Evolutionary conservation across 2,888 invertebrate genomes (phyloP).

Genomic region (Saturnia pavonia): DNA sequence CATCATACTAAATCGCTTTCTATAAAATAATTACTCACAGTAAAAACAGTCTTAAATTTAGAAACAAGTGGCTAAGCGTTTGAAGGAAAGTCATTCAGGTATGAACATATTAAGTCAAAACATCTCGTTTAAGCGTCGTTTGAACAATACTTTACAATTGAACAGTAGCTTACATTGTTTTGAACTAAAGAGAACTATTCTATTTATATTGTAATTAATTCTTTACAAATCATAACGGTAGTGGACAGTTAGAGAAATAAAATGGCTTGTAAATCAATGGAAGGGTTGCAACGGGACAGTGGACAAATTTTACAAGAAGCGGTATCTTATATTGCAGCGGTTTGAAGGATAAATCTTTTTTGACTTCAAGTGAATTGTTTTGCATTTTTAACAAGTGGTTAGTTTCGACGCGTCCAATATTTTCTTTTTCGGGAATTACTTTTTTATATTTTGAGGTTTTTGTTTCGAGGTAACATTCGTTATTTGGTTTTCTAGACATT

Average conservation of each 20-base stretch:
- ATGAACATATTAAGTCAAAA: conserved; percentile 14
- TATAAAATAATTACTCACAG: neutral
- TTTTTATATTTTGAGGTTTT: neutral
- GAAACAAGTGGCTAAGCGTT: conserved; percentile 14
- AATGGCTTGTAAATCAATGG: conserved; percentile 46
- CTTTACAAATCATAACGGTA: conserved; percentile 44
- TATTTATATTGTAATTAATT: conserved; percentile 56
- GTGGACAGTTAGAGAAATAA: conserved; percentile 35
- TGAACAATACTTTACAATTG: conserved; percentile 28
- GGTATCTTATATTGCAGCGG: conserved; percentile 27
- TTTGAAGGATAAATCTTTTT: conserved; percentile 23
- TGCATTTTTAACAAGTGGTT: neutral
- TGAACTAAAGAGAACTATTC: conserved; percentile 34
- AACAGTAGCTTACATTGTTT: conserved; percentile 34
- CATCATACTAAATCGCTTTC: neutral
- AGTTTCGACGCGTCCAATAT: neutral
- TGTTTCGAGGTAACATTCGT: neutral
- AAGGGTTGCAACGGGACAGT: conserved; percentile 55
- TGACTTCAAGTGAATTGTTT: conserved; percentile 20
- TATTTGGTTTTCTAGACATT: too few relatives aligned
- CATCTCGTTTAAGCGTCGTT: conserved; percentile 15
- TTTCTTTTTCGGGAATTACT: neutral
- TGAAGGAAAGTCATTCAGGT: conserved; percentile 10
- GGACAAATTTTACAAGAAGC: conserved; percentile 52
- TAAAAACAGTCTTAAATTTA: neutral